Percentiles rank a stretch among this genome's conserved stretches.
These are phyloP conservation scores for Ophioderma brevispina DNA, from an alignment of 35 echinoderm and acorn worm genomes.

Conservation along the genomic window DNA sequence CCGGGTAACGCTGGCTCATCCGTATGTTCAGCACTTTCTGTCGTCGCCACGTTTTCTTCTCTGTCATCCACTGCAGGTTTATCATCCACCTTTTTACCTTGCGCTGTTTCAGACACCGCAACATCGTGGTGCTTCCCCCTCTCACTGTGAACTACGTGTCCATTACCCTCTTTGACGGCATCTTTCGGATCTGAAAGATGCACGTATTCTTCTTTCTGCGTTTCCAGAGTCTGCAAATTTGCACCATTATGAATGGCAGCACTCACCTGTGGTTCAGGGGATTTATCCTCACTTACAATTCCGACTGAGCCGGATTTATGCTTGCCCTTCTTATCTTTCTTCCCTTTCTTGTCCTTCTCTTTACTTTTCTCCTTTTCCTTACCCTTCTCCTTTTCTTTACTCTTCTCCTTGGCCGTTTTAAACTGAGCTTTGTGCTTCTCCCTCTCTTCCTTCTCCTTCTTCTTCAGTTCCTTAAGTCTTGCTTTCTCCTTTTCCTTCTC, in stretches of 20 bases:
- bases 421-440: background rate
- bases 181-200: background rate
- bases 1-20: background rate
- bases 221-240: constrained; percentile 3
- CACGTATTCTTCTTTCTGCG: background rate
- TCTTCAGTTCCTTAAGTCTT: background rate
- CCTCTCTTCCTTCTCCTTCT: constrained; percentile 1
- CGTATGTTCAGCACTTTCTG: background rate
- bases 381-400: background rate
- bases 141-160: background rate
- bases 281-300: background rate
- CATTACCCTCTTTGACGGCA: background rate
- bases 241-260: background rate
- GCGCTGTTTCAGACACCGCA: background rate
- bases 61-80: background rate
- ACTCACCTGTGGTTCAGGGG: background rate
- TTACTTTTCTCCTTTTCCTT: constrained; percentile 34
- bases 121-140: background rate
- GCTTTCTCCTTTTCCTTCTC: background rate
- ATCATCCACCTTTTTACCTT: background rate
- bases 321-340: constrained; percentile 54
- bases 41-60: background rate
- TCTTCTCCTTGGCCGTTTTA: background rate
- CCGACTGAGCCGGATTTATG: constrained; percentile 6
- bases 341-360: constrained; percentile 51